A percentile compares a stretch with the other conserved stretches of the same genome.
phyloP scores from a whole-genome alignment of 2,113 vertebrate species.

The Colius striatus region DNA sequence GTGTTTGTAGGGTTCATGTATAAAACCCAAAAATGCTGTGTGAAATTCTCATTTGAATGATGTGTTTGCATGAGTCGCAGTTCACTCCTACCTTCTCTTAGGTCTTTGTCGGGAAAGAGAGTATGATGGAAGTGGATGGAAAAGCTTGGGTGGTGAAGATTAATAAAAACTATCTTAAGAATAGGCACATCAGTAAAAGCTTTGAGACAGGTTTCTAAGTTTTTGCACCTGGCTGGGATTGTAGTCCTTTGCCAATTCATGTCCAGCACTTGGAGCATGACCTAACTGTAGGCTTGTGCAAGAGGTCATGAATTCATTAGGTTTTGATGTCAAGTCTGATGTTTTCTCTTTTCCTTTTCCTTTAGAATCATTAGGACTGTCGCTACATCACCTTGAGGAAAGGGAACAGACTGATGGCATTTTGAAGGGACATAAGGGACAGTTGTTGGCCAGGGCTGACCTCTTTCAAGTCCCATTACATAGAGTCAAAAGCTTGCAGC shows the following conservation, averaged over 20 bases:
- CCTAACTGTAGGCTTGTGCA: background rate
- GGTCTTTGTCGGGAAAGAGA: background rate
- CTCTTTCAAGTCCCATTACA: conserved; percentile 47
- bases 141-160: background rate
- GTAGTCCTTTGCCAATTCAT: background rate
- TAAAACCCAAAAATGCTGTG: background rate
- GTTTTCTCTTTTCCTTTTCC: background rate
- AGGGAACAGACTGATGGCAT: background rate
- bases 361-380: background rate
- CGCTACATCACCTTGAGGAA: background rate
- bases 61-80: background rate
- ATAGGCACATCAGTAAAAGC: conserved; percentile 8
- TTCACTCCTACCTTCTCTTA: background rate
- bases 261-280: background rate
- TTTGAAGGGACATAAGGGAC: conserved; percentile 22
- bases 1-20: background rate
- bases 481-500: background rate
- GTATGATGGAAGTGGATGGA: background rate
- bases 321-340: conserved; percentile 10
- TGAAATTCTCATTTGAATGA: conserved; percentile 2
- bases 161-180: background rate
- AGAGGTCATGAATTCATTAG: background rate
- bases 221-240: conserved; percentile 10
- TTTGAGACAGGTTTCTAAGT: background rate
- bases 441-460: background rate